phyloP scores from a whole-genome alignment of 2,888 invertebrate genomes.

The Thereva nobilitata region DNA sequence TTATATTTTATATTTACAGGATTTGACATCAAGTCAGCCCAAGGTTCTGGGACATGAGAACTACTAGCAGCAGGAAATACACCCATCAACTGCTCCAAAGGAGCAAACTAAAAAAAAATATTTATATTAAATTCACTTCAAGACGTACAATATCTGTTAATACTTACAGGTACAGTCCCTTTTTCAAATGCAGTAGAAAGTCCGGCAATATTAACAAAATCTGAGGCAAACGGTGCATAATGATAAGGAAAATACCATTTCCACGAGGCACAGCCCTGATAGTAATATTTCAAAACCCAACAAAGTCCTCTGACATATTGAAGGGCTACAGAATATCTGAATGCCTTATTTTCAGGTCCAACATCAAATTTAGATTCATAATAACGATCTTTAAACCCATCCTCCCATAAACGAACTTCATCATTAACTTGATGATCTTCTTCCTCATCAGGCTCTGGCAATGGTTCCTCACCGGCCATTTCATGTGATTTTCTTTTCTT shows the following conservation, averaged over 20 bases:
- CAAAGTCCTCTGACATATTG: conserved; percentile 96
- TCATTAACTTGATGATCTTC: conserved; percentile 81
- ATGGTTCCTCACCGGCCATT: conserved; percentile 58
- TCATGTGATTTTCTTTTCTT: conserved; percentile 61
- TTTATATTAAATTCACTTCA: not conserved
- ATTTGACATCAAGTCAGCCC: conserved; percentile 91
- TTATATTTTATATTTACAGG: conserved; percentile 67
- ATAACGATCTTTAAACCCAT: conserved; percentile 97
- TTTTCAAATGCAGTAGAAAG: conserved; percentile 85
- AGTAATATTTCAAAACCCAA: conserved; percentile 98
- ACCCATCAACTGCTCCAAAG: conserved; percentile 98
- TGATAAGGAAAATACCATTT: conserved; percentile 99
- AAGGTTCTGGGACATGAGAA: conserved; percentile 89
- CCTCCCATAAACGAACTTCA: conserved; percentile 92
- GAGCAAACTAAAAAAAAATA: conserved; percentile 74
- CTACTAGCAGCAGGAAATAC: conserved; percentile 98
- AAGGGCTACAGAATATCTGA: conserved; percentile 87
- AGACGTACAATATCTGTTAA: conserved; percentile 10
- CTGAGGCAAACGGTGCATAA: conserved; percentile 99
- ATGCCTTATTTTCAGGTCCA: conserved; percentile 72
- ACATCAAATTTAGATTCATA: conserved; percentile 95
- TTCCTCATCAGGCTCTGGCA: conserved; percentile 58
- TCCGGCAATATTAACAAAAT: conserved; percentile 90
- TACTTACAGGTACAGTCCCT: conserved; percentile 82
- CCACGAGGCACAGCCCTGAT: conserved; percentile 99